Conservation (phyloP, 2,888 invertebrate species). For the Lepidocyrtoides sp. region DNA sequence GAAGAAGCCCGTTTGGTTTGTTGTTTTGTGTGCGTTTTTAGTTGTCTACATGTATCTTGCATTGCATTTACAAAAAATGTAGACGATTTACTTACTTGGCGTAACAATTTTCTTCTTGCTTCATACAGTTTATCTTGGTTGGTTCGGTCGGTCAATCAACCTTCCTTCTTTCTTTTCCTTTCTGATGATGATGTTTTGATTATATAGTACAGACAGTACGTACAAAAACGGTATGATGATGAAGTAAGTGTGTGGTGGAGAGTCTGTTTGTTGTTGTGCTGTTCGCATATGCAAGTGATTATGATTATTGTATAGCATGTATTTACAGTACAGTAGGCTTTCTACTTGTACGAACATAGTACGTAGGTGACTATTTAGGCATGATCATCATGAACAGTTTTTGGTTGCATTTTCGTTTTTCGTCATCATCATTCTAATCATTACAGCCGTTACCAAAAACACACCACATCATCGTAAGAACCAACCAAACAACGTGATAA, state of each 20-base stretch:
- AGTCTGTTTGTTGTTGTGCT: too few relatives aligned
- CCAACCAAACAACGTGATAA: constrained; percentile 45
- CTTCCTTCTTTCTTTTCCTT: constrained; percentile 25
- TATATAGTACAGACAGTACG: constrained; percentile 29
- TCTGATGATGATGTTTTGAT: constrained; percentile 67
- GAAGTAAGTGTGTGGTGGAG: too few relatives aligned
- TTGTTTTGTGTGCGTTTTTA: too few relatives aligned
- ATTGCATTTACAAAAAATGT: too few relatives aligned
- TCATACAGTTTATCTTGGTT: constrained; percentile 39
- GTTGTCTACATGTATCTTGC: too few relatives aligned
- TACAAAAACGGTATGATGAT: too few relatives aligned
- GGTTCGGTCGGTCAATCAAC: constrained; percentile 66
- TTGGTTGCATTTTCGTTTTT: constrained; percentile 38
- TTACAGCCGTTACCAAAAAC: background rate
- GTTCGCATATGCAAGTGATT: background rate
- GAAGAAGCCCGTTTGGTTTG: constrained; percentile 1
- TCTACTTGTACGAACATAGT: too few relatives aligned
- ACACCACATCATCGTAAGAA: too few relatives aligned
- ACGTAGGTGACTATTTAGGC: too few relatives aligned
- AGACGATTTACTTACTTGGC: too few relatives aligned
- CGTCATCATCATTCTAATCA: background rate
- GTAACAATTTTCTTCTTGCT: background rate
- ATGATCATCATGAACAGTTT: background rate
- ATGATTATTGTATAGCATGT: background rate
- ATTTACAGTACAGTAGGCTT: too few relatives aligned